Conservation (phyloP, 2,797 vertebrate species). For the Hephaestus fuliginosus region DNA sequence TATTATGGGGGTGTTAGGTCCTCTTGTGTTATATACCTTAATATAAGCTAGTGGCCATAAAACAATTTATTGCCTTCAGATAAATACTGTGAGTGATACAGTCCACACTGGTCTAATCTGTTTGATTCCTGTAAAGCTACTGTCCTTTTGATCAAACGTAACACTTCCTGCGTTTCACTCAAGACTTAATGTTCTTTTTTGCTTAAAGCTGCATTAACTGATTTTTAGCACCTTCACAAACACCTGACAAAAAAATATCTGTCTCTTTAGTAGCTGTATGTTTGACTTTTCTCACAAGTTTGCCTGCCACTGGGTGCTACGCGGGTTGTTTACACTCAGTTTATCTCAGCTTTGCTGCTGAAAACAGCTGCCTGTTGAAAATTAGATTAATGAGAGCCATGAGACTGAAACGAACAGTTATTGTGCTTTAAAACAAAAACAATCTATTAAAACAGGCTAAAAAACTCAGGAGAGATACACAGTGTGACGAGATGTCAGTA, state of each 20-base stretch:
- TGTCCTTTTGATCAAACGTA: too few species aligned
- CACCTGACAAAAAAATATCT: too few species aligned
- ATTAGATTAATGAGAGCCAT: background rate
- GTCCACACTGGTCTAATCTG: background rate
- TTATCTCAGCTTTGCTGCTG: too few species aligned
- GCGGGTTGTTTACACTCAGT: too few species aligned
- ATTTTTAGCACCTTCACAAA: background rate
- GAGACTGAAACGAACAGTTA: background rate
- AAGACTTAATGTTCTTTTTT: background rate
- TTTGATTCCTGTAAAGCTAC: background rate
- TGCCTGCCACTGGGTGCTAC: too few species aligned
- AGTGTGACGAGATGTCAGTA: background rate
- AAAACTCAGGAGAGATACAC: background rate
- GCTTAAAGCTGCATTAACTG: background rate
- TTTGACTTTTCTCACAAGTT: too few species aligned
- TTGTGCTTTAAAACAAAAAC: background rate
- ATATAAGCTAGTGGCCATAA: background rate
- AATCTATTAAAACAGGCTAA: background rate
- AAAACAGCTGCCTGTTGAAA: background rate
- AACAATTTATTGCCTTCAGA: background rate
- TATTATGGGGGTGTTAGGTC: background rate
- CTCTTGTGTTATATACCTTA: background rate
- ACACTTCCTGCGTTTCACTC: background rate
- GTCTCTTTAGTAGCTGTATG: too few species aligned
- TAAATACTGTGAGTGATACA: background rate